A percentile compares a stretch with the other conserved stretches of the same genome.
These are phyloP conservation scores for Phoebastria nigripes DNA, from an alignment of 2,797 vertebrate genomes.

Conservation along the genomic window DNA sequence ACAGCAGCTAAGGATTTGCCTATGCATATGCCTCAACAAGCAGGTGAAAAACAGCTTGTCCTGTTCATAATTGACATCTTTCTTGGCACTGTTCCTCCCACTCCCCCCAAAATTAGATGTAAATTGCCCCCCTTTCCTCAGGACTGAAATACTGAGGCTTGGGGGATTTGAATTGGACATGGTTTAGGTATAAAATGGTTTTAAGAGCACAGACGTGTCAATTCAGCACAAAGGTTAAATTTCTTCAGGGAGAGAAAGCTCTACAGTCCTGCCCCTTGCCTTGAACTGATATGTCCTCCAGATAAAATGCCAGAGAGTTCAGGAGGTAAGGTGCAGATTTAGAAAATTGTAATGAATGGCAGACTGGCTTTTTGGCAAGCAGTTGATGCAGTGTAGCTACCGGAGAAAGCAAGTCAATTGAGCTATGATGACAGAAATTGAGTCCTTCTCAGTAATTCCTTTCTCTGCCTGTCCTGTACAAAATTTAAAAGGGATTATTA, in stretches of 20 bases:
- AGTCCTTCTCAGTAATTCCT: not conserved
- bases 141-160: not conserved
- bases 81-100: not conserved
- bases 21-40: not conserved
- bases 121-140: not conserved
- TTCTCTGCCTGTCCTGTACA: not conserved
- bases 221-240: constrained; percentile 29
- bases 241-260: constrained; percentile 20
- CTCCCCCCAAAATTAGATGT: not conserved
- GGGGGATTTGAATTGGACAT: not conserved
- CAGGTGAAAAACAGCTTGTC: not conserved
- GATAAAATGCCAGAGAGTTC: constrained; percentile 37
- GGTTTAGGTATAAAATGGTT: not conserved
- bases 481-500: not conserved
- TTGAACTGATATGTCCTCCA: constrained; percentile 22
- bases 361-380: not conserved
- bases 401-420: not conserved
- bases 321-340: not conserved
- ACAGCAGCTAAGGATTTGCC: constrained; percentile 1
- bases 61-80: not conserved
- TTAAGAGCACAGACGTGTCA: not conserved
- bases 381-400: not conserved
- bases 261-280: not conserved
- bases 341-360: not conserved
- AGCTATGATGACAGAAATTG: not conserved